phyloP scores from a whole-genome alignment of 2,888 invertebrate species.

The Ditula angustiorana region DNA sequence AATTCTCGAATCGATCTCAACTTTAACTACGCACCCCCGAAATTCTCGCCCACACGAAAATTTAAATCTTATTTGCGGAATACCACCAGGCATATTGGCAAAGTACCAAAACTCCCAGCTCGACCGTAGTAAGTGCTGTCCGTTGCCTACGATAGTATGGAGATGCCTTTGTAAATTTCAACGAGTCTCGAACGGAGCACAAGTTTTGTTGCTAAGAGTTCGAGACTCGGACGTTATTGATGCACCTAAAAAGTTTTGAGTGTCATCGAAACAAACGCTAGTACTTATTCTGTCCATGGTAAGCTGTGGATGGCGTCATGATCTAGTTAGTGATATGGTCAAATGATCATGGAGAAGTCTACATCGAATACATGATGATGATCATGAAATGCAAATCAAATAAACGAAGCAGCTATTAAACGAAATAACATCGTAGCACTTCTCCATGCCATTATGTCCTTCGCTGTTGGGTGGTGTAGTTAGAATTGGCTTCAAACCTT shows the following conservation, averaged over 20 bases:
- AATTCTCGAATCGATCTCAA: not conserved
- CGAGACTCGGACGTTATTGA: conserved; percentile 52
- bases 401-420: conserved; percentile 55
- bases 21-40: not conserved
- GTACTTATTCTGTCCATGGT: conserved; percentile 52
- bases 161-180: conserved; percentile 63
- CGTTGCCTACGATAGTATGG: conserved; percentile 55
- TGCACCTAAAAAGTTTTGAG: conserved; percentile 60
- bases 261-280: conserved; percentile 60
- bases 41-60: conserved; percentile 41
- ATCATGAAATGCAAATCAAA: conserved; percentile 58
- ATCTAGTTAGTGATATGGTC: conserved; percentile 49
- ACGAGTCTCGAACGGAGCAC: conserved; percentile 55
- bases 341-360: conserved; percentile 68
- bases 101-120: conserved; percentile 61
- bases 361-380: conserved; percentile 53
- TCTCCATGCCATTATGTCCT: conserved; percentile 60
- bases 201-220: conserved; percentile 49
- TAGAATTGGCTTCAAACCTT: conserved; percentile 77
- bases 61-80: conserved; percentile 80
- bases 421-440: conserved; percentile 51
- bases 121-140: conserved; percentile 60
- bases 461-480: not conserved
- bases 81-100: conserved; percentile 68
- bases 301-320: conserved; percentile 66